Evolutionary conservation across 2,797 vertebrate genomes (phyloP).

Genomic region (Acridotheres tristis): DNA sequence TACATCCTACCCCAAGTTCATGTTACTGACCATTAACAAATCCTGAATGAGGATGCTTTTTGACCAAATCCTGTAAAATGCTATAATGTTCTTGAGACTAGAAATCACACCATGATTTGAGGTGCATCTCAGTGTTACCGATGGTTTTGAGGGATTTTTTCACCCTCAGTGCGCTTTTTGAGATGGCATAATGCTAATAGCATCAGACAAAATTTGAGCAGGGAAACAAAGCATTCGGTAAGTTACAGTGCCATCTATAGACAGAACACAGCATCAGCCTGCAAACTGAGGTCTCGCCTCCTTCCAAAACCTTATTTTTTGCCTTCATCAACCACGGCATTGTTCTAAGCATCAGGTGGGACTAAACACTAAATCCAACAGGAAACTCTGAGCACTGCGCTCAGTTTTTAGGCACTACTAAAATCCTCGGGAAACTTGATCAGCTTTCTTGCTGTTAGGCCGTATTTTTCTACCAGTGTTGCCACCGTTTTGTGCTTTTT

Average conservation of each 20-base stretch:
- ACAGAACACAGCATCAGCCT: background rate
- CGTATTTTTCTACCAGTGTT: background rate
- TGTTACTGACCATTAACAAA: background rate
- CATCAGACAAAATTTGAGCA: background rate
- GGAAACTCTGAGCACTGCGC: background rate
- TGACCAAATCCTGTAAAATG: background rate
- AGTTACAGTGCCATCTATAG: slow-evolving; percentile 56
- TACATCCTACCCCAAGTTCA: background rate
- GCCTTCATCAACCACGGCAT: background rate
- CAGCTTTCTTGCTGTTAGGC: background rate
- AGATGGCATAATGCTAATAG: background rate
- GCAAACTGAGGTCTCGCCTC: background rate
- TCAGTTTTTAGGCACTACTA: background rate
- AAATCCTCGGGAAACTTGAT: background rate
- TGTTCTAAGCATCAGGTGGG: background rate
- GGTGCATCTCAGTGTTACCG: background rate
- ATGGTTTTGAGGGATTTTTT: background rate
- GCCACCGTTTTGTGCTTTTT: background rate
- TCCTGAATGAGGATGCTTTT: background rate
- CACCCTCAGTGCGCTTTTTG: background rate
- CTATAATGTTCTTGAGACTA: background rate
- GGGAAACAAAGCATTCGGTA: background rate
- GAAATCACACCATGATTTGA: background rate
- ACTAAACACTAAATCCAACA: background rate
- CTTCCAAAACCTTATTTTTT: background rate